Conservation (phyloP, 2,113 vertebrate species). For the Illadopsis cleaveri region DNA sequence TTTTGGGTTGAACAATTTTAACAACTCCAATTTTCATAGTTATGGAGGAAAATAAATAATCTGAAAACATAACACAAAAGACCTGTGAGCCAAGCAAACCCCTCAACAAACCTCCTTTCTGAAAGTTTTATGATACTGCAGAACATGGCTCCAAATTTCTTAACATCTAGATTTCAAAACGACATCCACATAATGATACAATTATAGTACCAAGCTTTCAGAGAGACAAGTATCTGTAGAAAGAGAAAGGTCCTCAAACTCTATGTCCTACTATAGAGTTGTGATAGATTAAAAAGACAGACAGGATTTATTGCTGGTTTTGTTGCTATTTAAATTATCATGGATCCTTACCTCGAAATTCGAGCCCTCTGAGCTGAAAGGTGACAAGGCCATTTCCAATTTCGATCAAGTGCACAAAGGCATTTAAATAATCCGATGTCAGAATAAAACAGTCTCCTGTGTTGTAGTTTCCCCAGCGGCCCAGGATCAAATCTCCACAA, state of each 20-base stretch:
- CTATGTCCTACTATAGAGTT: background rate
- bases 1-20: background rate
- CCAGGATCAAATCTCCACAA: slow-evolving; percentile 92
- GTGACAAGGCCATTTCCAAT: slow-evolving; percentile 96
- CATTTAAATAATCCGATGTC: slow-evolving; percentile 97
- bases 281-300: background rate
- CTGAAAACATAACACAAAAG: background rate
- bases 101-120: background rate
- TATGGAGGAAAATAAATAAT: background rate
- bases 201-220: background rate
- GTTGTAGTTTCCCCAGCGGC: slow-evolving; percentile 96
- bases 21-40: background rate
- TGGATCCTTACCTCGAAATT: slow-evolving; percentile 89
- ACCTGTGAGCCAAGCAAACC: background rate
- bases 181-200: background rate
- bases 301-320: background rate
- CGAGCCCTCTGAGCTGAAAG: slow-evolving; percentile 95
- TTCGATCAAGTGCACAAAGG: slow-evolving; percentile 95
- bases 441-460: slow-evolving; percentile 97
- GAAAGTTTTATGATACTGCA: background rate
- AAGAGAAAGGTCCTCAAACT: background rate
- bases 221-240: background rate
- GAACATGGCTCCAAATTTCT: background rate
- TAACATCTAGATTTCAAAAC: background rate
- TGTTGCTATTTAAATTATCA: background rate